phyloP scores from a whole-genome alignment of 2,888 invertebrate species.

The Melanchra persicariae region DNA sequence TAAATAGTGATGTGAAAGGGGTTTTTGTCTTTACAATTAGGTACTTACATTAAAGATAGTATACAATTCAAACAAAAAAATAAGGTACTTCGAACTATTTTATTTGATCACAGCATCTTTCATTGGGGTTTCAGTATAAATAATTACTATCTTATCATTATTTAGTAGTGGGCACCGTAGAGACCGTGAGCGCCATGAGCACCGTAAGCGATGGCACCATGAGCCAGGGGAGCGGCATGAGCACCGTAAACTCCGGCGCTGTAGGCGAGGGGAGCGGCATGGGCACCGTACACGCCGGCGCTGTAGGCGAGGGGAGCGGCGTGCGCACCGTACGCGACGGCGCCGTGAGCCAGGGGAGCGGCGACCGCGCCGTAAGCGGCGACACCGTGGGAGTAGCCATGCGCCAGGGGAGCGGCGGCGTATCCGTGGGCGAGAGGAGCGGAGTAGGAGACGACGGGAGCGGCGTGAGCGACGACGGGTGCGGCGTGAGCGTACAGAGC shows the following conservation, averaged over 20 bases:
- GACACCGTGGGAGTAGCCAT: constrained; percentile 70
- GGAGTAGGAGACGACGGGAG: constrained; percentile 71
- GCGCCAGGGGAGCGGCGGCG: constrained; percentile 71
- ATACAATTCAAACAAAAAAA: constrained; percentile 32
- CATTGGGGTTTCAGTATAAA: constrained; percentile 54
- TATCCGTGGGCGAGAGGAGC: constrained; percentile 62
- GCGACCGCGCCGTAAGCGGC: constrained; percentile 68
- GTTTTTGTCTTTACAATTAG: neutral
- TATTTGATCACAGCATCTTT: constrained; percentile 64
- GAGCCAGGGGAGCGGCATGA: constrained; percentile 73
- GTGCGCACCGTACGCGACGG: constrained; percentile 64
- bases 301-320: constrained; percentile 75
- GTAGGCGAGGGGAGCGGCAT: constrained; percentile 43
- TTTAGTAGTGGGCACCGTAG: constrained; percentile 60
- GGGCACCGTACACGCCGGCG: constrained; percentile 68
- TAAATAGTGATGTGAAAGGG: too few relatives aligned
- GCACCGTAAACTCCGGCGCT: constrained; percentile 58
- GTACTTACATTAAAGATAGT: too few relatives aligned
- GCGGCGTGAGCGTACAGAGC: constrained; percentile 73
- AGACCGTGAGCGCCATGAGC: constrained; percentile 58
- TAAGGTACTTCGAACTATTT: constrained; percentile 57
- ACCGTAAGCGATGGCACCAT: constrained; percentile 58
- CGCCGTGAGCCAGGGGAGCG: constrained; percentile 62
- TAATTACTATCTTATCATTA: constrained; percentile 39
- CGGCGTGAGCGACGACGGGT: constrained; percentile 75